These are phyloP conservation scores for Gymnobelideus leadbeateri DNA, from an alignment of 2,113 vertebrate species.

Conservation along the genomic window DNA sequence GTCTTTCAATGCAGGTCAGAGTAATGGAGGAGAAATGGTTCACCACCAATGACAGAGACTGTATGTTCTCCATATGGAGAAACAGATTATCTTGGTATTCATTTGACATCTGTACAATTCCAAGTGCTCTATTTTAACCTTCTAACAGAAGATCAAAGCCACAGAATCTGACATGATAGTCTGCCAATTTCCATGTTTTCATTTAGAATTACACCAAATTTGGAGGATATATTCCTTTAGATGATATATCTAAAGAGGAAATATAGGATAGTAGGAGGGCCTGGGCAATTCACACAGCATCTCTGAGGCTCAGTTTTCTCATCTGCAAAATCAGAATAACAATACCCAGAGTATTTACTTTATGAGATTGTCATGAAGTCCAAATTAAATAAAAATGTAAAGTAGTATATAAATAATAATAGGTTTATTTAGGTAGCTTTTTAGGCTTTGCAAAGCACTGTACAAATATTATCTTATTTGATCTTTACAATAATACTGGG, in stretches of 20 bases:
- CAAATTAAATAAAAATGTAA: background rate
- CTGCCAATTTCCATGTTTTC: conserved; percentile 57
- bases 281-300: background rate
- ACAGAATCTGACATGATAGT: conserved; percentile 38
- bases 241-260: background rate
- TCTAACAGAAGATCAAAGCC: conserved; percentile 32
- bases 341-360: background rate
- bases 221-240: background rate
- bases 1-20: conserved; percentile 37
- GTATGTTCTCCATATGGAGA: conserved; percentile 46
- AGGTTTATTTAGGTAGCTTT: background rate
- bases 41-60: conserved; percentile 2
- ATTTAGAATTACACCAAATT: conserved; percentile 6
- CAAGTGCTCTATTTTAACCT: conserved; percentile 53
- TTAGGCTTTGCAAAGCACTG: background rate
- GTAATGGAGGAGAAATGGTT: conserved; percentile 8
- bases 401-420: background rate
- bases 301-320: background rate
- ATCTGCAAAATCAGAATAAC: background rate
- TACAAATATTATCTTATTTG: background rate
- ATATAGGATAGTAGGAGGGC: background rate
- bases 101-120: conserved; percentile 11
- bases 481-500: background rate
- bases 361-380: background rate
- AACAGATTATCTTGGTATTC: conserved; percentile 38